Conservation (phyloP, 1,140 invertebrate species). For the Goniozus legneri region DNA sequence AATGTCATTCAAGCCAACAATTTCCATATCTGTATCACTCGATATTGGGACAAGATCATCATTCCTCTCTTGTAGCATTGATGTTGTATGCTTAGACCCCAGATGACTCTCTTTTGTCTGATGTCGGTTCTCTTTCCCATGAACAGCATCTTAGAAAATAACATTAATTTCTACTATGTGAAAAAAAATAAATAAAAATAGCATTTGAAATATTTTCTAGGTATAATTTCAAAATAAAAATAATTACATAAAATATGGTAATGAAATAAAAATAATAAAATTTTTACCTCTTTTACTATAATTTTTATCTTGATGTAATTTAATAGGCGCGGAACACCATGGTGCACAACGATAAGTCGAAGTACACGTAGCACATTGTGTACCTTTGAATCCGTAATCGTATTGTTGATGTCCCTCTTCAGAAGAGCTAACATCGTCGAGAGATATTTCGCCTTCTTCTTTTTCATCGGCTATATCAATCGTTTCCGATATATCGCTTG, state of each 20-base stretch:
- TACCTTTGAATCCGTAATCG: constrained; percentile 15
- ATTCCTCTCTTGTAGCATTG: constrained; percentile 42
- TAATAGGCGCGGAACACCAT: constrained; percentile 27
- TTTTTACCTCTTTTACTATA: constrained; percentile 33
- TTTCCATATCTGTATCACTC: constrained; percentile 49
- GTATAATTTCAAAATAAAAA: neutral
- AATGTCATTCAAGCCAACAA: constrained; percentile 33
- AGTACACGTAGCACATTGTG: constrained; percentile 24
- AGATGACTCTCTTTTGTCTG: constrained; percentile 32
- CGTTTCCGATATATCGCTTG: constrained; percentile 38
- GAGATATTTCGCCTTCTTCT: constrained; percentile 49
- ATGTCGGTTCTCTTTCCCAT: constrained; percentile 48
- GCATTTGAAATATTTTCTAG: neutral
- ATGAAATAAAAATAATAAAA: neutral
- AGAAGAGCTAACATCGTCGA: constrained; percentile 51
- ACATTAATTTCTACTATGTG: constrained; percentile 34
- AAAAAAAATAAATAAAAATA: neutral
- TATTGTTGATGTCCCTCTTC: constrained; percentile 39
- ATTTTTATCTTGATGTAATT: constrained; percentile 17
- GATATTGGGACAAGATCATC: constrained; percentile 46
- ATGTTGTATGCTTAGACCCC: constrained; percentile 20
- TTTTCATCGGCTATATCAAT: constrained; percentile 40
- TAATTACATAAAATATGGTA: constrained; percentile 7
- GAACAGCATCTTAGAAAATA: constrained; percentile 47
- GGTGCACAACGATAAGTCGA: constrained; percentile 23